Base-by-base conservation (phyloP, 2,888 invertebrate species). In the Harpagoxenus sublaevis region DNA sequence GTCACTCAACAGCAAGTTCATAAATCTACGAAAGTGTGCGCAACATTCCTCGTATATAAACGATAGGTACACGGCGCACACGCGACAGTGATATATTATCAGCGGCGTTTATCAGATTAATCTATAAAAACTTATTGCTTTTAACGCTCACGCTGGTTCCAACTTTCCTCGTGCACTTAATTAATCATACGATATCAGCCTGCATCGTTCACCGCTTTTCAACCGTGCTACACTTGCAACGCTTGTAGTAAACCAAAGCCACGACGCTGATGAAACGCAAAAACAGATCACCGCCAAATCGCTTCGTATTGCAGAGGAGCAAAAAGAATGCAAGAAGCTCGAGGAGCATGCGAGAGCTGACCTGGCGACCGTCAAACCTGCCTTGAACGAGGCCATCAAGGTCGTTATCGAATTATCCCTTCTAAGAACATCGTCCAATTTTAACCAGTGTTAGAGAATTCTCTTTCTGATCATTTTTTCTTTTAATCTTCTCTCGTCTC, bases 281-380 rank as follows among this genome's bases (percentile, higher is more conserved):
- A 97, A 97, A 93, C 97, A 96, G 89, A 97, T 98, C 18, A 97
- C 97, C 0, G 96, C 97, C 51, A 96, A 97, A 89, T 97, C 97
- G 88, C 95, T 96, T 91, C 97, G 97, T 94, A 98, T 98, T 82
- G 96, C 95, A 77, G 97, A 97, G 91, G 98, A 98, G 92, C 98
- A 98, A 94, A 96, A 96, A 8, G 97, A 97, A 92, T 98, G 98
- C 94, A 97, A 98, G 95, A 97, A 97, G 93, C 96, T 98, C 93
- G 98, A 98, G 0, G 97, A 97, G 77, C 96, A 97, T 0, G 98
- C 98, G 45, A 97, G 98, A 94, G 96, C 97, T 31, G 98, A 99
- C 95, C 95, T 99, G 73, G 97, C 97, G 84, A 97, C 97, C 88
- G 98, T 98, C 3, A 97, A 99, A 96, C 99, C 98, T 0, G 98